Percentiles rank a stretch among this genome's conserved stretches.
Evolutionary conservation across 2,888 invertebrate species (phyloP).

Genomic region (Amphipoea lucens): DNA sequence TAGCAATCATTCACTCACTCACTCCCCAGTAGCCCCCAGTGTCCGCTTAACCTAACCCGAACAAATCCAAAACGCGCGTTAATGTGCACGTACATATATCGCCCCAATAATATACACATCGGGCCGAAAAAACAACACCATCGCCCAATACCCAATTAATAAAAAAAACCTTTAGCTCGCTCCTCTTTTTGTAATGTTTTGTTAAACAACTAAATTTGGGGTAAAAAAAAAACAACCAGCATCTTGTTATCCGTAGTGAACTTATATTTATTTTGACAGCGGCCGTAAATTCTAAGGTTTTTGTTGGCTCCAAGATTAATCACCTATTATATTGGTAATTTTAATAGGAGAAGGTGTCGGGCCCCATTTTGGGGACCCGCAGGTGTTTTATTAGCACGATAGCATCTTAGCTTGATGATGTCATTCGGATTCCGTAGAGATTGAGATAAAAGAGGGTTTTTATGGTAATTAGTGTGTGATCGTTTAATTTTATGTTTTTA

Average conservation of each 20-base stretch:
- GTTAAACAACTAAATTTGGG: conserved; percentile 89
- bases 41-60: conserved; percentile 69
- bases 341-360: conserved; percentile 86
- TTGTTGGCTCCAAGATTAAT: conserved; percentile 86
- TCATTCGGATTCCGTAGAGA: conserved; percentile 66
- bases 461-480: conserved; percentile 68
- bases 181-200: conserved; percentile 84
- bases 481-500: conserved; percentile 64
- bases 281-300: conserved; percentile 82
- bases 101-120: conserved; percentile 77
- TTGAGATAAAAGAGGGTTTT: conserved; percentile 67
- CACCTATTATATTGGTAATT: conserved; percentile 87
- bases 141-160: conserved; percentile 85
- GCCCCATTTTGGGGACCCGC: conserved; percentile 71
- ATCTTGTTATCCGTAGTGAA: conserved; percentile 78
- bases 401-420: conserved; percentile 65
- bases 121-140: conserved; percentile 74
- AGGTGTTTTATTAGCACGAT: conserved; percentile 68
- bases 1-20: conserved; percentile 51
- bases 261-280: conserved; percentile 87
- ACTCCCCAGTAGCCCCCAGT: conserved; percentile 58
- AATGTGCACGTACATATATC: conserved; percentile 75
- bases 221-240: conserved; percentile 61
- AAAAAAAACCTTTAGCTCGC: conserved; percentile 72
- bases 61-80: conserved; percentile 78